phyloP scores from a whole-genome alignment of 2,888 invertebrate genomes.

The Sinopyrophorus schimmeli region DNA sequence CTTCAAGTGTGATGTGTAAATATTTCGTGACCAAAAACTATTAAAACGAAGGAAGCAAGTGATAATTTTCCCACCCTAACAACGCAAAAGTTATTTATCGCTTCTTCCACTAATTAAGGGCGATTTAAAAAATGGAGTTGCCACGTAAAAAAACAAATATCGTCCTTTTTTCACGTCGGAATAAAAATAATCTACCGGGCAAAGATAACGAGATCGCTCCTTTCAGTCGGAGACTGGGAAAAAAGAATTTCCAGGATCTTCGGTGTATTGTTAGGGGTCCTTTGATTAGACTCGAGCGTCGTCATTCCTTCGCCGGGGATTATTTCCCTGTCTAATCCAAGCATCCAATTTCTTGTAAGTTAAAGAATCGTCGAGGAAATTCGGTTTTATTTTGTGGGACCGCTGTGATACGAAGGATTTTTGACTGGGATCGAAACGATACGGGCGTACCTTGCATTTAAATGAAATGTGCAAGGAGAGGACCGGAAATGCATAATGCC shows the following conservation, averaged over 20 bases:
- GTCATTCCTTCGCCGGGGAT: constrained; percentile 17
- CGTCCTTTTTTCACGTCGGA: not conserved
- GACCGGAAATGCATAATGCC: not conserved
- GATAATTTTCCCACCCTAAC: constrained; percentile 21
- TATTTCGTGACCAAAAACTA: constrained; percentile 14
- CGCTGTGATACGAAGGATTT: constrained; percentile 19
- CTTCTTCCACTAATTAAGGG: not conserved
- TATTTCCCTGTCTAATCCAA: constrained; percentile 25
- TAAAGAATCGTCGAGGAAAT: not conserved
- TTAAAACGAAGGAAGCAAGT: constrained; percentile 10
- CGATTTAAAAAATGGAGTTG: not conserved
- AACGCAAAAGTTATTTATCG: not conserved
- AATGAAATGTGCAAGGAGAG: not conserved
- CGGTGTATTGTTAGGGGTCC: constrained; percentile 25
- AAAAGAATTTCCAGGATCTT: constrained; percentile 23
- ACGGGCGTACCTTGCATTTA: too few relatives aligned
- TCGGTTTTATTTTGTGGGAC: constrained; percentile 8
- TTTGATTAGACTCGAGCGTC: constrained; percentile 27
- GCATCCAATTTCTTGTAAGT: constrained; percentile 11
- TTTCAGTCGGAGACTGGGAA: constrained; percentile 8
- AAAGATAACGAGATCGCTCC: constrained; percentile 19
- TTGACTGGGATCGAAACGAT: too few relatives aligned
- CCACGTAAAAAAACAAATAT: constrained; percentile 4
- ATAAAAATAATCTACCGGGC: constrained; percentile 16
- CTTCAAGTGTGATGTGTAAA: constrained; percentile 8